Base-by-base conservation (phyloP, 1,140 invertebrate species). In the Lerema accius region DNA sequence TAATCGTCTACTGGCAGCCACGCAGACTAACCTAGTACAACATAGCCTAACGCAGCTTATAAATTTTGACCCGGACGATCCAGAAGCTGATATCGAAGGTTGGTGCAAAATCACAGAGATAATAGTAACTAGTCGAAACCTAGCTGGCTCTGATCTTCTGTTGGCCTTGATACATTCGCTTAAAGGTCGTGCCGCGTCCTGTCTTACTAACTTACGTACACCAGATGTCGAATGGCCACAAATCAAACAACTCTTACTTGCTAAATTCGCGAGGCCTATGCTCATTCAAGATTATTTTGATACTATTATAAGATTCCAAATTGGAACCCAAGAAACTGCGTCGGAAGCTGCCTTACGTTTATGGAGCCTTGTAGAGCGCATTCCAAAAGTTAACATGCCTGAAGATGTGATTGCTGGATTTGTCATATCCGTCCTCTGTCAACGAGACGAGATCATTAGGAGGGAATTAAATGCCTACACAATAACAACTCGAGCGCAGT, bases 251-350 rank as follows among this genome's bases (percentile, higher is more conserved):
- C 42, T 66, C 7, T 40, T 77, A 0, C 35, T 72, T 9, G 23
- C 71, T 11, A 69, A 14, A 17, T 72, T 77, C 63, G 17, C 64
- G 0, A 65, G 69, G 42, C 71, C 74, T 0, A 69, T 64, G 63
- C 37, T 66, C 28, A 65, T 71, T 5, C 74, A 77, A 55, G 73
- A 76, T 10, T 50, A 73, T 11, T 76, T 76, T 9, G 73, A 76
- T 39, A n/a, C 50, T 4, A 23, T 76, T 0, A 64, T 76, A 0
- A 59, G 51, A 40, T 76, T 76, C 49, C 65, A 59, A 11, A 13
- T 73, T 3, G 48, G 37, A 4, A 10, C 0, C 4, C 62, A 71
- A 35, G 74, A 77, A 35, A 68, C 5, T 5, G 11, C 71, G 0
- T 39, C 65, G n/a, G 60, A 70, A 50, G 65, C 63, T 0, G 67